Base-by-base conservation (phyloP, 2,888 invertebrate species). In the Drosophila cracens region DNA sequence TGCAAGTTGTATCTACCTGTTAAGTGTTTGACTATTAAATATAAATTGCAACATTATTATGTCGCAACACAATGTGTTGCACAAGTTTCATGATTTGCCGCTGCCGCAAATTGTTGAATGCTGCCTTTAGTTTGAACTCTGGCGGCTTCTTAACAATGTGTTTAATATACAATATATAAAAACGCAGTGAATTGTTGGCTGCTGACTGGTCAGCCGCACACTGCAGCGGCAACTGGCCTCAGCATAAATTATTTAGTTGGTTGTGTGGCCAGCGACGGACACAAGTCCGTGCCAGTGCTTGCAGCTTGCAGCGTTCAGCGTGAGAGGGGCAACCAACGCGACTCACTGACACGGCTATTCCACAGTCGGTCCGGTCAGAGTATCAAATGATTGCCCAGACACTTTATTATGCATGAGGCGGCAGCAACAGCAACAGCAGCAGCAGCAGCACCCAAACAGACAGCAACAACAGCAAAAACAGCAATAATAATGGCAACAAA, bases 351-450 rank as follows among this genome's bases (percentile, higher is more conserved):
- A 85, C 70, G 70, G 64, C 63, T 75, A 70, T 57, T 63, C 59
- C 43, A 67, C 46, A 75, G 74, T 65, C 75, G 38, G 80, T 31
- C 57, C 46, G 56, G 40, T 49, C 34, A 56, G 40, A 73, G 83
- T 81, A 83, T 78, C 90, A 88, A 82, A 83, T 90, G 87, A 90
- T 90, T 80, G 87, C 74, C 83, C 87, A 90, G 85, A 89, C 90
- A 89, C 89, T 89, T 90, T 85, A 89, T 89, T 89, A 89, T 87
- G 90, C 82, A 86, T 88, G 86, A 89, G 86, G 64, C 74, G 66
- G 64, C 69, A 63, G 46, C 70, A 74, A 52, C 61, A 73, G 48
- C 64, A 72, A 54, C 60, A 46, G 38, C 46, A 40, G 46, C 73
- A 65, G 38, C 69, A 73, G 52, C 65, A 70, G 48, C 66, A 74